A percentile compares a stretch with the other conserved stretches of the same genome.
Evolutionary conservation across 2,888 invertebrate species (phyloP).

Genomic region (Pasiphila rectangulata): DNA sequence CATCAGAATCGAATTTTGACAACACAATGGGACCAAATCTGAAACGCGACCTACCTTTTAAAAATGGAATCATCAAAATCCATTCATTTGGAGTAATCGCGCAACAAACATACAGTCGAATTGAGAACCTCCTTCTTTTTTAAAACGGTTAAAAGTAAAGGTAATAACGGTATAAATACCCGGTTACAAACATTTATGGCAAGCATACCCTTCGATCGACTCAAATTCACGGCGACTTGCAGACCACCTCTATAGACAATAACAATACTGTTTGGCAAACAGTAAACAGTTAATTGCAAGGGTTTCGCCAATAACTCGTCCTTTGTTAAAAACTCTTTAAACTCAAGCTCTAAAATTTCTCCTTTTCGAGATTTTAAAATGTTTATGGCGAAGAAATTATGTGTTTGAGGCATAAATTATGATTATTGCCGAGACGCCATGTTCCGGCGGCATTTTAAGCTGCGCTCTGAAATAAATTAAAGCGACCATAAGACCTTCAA

Average conservation of each 20-base stretch:
- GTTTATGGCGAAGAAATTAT: slow-evolving; percentile 33
- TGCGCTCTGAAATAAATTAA: slow-evolving; percentile 1
- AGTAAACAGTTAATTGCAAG: slow-evolving; percentile 68
- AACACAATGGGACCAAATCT: too few species aligned
- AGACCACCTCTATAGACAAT: slow-evolving; percentile 55
- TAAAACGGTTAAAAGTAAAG: too few species aligned
- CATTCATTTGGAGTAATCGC: too few species aligned
- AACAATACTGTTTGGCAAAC: slow-evolving; percentile 61
- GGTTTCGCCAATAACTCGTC: slow-evolving; percentile 63
- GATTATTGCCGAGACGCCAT: slow-evolving; percentile 6
- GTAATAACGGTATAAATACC: too few species aligned
- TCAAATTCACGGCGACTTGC: slow-evolving; percentile 30
- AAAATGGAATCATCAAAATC: too few species aligned
- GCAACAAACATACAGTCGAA: too few species aligned
- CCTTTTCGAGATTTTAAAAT: slow-evolving; percentile 24
- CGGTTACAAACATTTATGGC: too few species aligned
- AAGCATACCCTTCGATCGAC: slow-evolving; percentile 33
- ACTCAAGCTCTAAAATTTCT: slow-evolving; percentile 46
- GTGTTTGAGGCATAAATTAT: slow-evolving; percentile 26
- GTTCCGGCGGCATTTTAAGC: slow-evolving; percentile 9
- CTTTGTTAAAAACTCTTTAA: slow-evolving; percentile 63
- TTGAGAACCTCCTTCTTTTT: too few species aligned
- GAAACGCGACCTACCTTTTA: too few species aligned
- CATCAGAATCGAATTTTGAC: too few species aligned
- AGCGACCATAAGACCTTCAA: not conserved